A percentile compares a stretch with the other conserved stretches of the same genome.
Evolutionary conservation across 2,113 vertebrate genomes (phyloP).

Genomic region (Malurus alboscapulatus): DNA sequence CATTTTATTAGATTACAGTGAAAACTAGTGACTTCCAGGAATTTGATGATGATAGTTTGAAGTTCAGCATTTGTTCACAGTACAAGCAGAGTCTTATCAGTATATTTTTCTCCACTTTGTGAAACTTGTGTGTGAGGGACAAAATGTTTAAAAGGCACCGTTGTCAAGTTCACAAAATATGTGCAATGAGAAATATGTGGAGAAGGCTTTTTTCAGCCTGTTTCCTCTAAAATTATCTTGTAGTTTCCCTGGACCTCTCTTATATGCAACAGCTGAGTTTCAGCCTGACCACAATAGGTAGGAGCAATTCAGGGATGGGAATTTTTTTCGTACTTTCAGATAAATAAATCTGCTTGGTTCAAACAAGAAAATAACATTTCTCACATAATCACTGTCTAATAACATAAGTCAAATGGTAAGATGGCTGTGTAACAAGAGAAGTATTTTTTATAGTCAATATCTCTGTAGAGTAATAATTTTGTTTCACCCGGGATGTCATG

Average conservation of each 20-base stretch:
- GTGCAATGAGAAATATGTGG: neutral
- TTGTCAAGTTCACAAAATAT: neutral
- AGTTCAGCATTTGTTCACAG: neutral
- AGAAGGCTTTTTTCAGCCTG: neutral
- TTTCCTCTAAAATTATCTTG: neutral
- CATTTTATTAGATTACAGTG: neutral
- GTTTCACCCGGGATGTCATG: neutral
- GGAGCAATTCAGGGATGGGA: neutral
- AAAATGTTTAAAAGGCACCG: neutral
- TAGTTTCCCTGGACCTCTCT: neutral
- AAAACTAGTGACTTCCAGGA: neutral
- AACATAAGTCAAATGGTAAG: neutral
- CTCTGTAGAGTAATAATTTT: neutral
- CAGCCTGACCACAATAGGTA: neutral
- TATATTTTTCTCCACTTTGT: neutral
- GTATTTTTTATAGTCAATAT: neutral
- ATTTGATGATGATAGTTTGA: neutral
- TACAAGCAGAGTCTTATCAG: neutral
- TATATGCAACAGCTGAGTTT: neutral
- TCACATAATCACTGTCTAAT: neutral
- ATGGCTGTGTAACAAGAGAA: neutral
- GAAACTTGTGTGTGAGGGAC: neutral
- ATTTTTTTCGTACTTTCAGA: accelerated
- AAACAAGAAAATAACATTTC: neutral
- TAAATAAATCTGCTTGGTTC: neutral